A percentile compares a stretch with the other conserved stretches of the same genome.
phyloP scores from a whole-genome alignment of 2,888 invertebrate genomes.

The Lepidochrysops patricia region DNA sequence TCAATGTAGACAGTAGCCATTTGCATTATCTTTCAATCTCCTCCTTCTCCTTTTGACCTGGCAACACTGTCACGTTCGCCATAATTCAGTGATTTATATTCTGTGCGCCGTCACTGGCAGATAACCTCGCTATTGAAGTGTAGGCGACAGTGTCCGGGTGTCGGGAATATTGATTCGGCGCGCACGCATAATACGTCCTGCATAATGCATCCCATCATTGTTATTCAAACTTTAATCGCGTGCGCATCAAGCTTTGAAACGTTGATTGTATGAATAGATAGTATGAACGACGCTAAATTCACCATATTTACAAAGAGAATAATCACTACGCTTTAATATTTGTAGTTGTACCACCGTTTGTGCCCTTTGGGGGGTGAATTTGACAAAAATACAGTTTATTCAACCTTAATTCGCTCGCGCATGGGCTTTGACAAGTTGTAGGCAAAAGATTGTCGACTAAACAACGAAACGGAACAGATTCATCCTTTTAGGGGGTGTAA shows the following conservation, averaged over 20 bases:
- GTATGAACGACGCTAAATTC: too few relatives aligned
- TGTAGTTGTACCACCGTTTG: too few relatives aligned
- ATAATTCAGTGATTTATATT: constrained; percentile 65
- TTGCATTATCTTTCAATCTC: not conserved
- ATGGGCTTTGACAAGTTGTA: too few relatives aligned
- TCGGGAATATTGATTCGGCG: constrained; percentile 53
- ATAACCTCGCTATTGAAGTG: constrained; percentile 63
- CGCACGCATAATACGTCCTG: constrained; percentile 47
- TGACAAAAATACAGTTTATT: too few relatives aligned
- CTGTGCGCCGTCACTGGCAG: constrained; percentile 47
- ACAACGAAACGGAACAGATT: too few relatives aligned
- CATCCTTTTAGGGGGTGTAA: too few relatives aligned
- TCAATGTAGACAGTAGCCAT: not conserved
- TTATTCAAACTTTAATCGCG: constrained; percentile 30
- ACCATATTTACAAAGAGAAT: too few relatives aligned
- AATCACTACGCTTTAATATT: too few relatives aligned
- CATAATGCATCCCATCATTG: constrained; percentile 39
- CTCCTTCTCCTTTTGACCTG: not conserved
- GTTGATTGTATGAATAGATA: not conserved
- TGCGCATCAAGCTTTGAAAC: not conserved
- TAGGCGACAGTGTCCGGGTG: constrained; percentile 54
- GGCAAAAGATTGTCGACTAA: too few relatives aligned
- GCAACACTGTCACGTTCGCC: constrained; percentile 17
- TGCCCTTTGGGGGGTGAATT: too few relatives aligned
- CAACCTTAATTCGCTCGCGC: too few relatives aligned